These are phyloP conservation scores for Poeciliopsis prolifica DNA, from an alignment of 2,113 vertebrate species.

Conservation along the genomic window DNA sequence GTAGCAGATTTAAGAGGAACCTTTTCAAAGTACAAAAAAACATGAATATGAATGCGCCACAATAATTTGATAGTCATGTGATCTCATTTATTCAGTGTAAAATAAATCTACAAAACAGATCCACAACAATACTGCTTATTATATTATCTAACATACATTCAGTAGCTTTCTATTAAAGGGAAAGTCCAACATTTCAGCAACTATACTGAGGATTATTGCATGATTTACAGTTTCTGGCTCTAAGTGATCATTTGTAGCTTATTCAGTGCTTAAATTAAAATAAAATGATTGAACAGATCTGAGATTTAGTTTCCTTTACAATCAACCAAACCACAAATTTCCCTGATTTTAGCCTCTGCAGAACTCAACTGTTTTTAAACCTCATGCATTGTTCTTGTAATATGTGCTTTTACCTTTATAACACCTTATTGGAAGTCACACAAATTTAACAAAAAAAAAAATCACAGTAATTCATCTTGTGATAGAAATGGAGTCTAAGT, in stretches of 20 bases:
- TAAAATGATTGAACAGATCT: not conserved
- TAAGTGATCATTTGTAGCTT: not conserved
- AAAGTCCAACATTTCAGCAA: not conserved
- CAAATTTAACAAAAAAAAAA: not conserved
- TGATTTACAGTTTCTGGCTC: constrained; percentile 3
- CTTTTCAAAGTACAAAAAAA: not conserved
- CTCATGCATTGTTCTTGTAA: not conserved
- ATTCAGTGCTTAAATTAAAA: not conserved
- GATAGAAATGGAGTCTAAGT: too few species aligned
- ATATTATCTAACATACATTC: not conserved
- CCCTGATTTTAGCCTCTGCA: not conserved
- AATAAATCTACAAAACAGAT: not conserved
- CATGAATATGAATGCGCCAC: not conserved
- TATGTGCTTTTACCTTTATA: not conserved
- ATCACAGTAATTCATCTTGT: too few species aligned
- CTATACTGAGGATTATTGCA: not conserved
- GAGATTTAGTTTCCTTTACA: not conserved
- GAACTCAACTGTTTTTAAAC: not conserved
- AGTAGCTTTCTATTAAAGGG: constrained; percentile 1
- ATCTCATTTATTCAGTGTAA: not conserved
- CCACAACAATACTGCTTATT: not conserved
- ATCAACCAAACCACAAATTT: not conserved
- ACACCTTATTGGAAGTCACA: not conserved
- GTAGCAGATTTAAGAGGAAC: too few species aligned
- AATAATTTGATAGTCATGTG: not conserved